Conservation (phyloP, 2,888 invertebrate species). For the Andricus quercusramuli region DNA sequence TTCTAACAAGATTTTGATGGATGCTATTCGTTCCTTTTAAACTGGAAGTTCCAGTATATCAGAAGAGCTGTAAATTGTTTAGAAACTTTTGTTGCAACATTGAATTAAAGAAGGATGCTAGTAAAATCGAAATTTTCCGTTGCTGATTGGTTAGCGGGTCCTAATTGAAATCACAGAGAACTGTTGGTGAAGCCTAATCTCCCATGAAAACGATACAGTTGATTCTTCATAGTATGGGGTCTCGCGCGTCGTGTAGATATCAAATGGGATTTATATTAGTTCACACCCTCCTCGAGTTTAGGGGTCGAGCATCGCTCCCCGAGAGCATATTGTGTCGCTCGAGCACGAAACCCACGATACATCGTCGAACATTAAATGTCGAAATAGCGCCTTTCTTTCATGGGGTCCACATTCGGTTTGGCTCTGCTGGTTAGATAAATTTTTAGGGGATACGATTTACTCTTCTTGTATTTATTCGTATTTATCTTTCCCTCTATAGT, state of each 20-base stretch:
- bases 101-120: not conserved
- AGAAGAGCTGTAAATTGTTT: not conserved
- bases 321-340: constrained; percentile 64
- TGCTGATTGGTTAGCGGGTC: constrained; percentile 28
- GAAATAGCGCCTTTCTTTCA: constrained; percentile 49
- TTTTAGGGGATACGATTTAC: constrained; percentile 40
- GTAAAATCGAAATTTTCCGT: not conserved
- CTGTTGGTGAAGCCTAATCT: constrained; percentile 66
- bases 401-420: constrained; percentile 36
- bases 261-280: constrained; percentile 73
- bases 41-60: not conserved
- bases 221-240: constrained; percentile 64
- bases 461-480: constrained; percentile 8
- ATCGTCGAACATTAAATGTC: constrained; percentile 60
- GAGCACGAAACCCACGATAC: constrained; percentile 57
- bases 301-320: constrained; percentile 59
- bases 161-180: constrained; percentile 72
- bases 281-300: constrained; percentile 66
- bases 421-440: constrained; percentile 47
- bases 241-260: constrained; percentile 61
- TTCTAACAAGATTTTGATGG: constrained; percentile 27
- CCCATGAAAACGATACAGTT: constrained; percentile 76
- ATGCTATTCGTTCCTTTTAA: constrained; percentile 21
- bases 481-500: not conserved
- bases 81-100: too few relatives aligned